Evolutionary conservation across 1,140 invertebrate species (phyloP).

Genomic region (Campoletis sonorensis): DNA sequence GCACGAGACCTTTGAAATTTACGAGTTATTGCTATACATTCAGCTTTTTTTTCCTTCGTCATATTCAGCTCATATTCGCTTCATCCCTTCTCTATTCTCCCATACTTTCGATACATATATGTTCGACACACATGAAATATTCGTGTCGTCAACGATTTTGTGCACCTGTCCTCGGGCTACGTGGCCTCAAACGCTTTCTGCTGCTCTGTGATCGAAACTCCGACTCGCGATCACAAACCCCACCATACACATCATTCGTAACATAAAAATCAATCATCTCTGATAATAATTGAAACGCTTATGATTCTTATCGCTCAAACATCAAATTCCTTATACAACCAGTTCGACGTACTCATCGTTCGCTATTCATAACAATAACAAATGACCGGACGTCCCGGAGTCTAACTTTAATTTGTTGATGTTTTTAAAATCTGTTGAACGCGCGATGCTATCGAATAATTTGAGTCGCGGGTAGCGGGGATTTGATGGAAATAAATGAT

Average conservation of each 20-base stretch:
- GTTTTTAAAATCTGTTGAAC: too few species aligned
- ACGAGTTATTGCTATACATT: not conserved
- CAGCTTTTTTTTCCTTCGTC: not conserved
- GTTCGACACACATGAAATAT: not conserved
- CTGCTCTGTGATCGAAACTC: not conserved
- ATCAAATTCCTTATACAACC: too few species aligned
- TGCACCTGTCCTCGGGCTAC: conserved; percentile 2
- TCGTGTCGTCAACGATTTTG: conserved; percentile 9
- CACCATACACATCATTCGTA: not conserved
- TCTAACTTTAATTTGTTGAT: too few species aligned
- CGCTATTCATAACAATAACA: too few species aligned
- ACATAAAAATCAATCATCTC: not conserved
- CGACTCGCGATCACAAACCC: not conserved
- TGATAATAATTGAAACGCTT: not conserved
- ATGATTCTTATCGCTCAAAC: not conserved
- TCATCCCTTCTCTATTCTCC: not conserved
- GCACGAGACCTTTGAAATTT: conserved; percentile 4
- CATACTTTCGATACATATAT: not conserved
- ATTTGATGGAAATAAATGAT: too few species aligned
- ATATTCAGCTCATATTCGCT: not conserved
- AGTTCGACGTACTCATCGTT: too few species aligned
- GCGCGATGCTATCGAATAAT: too few species aligned
- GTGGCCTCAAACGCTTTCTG: not conserved
- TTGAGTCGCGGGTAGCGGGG: too few species aligned
- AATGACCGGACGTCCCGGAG: too few species aligned